These are phyloP conservation scores for Bufotes viridis DNA, from an alignment of 2,797 vertebrate genomes.

Conservation along the genomic window DNA sequence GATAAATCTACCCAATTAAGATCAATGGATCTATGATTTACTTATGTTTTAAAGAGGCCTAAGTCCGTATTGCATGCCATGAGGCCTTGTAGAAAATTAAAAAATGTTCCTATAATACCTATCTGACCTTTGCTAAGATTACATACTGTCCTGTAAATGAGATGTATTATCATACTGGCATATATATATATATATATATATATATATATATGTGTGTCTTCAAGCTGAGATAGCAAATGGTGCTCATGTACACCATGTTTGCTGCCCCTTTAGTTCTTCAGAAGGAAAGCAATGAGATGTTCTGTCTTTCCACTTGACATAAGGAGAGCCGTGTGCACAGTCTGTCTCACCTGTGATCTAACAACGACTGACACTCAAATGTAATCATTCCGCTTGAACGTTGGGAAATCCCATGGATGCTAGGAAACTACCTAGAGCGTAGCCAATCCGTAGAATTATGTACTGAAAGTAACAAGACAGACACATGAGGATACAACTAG, in stretches of 20 bases:
- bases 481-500: constrained; percentile 23
- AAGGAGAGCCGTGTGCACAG: constrained; percentile 50
- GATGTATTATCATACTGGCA: not conserved
- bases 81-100: not conserved
- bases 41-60: no score
- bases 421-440: constrained; percentile 38
- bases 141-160: not conserved
- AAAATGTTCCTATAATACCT: not conserved
- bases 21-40: no score
- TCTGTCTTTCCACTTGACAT: constrained; percentile 45
- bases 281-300: not conserved
- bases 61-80: not conserved
- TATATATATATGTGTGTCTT: no score
- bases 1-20: no score
- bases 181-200: no score
- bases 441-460: constrained; percentile 22
- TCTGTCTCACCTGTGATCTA: constrained; percentile 51
- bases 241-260: not conserved
- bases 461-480: constrained; percentile 33
- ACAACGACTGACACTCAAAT: constrained; percentile 40
- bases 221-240: not conserved
- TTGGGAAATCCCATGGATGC: constrained; percentile 50
- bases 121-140: not conserved
- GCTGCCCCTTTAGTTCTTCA: not conserved
- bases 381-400: constrained; percentile 44